Evolutionary conservation across 2,797 vertebrate species (phyloP).

Genomic region (Rhyacichthys aspro): DNA sequence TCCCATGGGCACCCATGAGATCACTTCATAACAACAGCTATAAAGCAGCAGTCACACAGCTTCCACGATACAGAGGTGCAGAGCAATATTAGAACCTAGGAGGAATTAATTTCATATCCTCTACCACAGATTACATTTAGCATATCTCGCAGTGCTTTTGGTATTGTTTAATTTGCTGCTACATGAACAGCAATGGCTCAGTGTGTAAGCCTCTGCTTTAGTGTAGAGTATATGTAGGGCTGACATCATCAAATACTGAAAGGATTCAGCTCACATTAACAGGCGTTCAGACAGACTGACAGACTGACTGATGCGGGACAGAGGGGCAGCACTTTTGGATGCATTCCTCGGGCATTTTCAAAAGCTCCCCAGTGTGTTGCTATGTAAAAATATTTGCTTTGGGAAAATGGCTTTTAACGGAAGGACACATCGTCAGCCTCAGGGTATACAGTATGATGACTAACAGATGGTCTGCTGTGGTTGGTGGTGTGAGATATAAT

Average conservation of each 20-base stretch:
- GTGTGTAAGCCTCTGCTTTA: constrained; percentile 16
- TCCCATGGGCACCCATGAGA: constrained; percentile 28
- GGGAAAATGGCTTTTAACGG: constrained; percentile 55
- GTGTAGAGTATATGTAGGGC: not conserved
- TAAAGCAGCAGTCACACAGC: constrained; percentile 23
- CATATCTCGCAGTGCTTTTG: constrained; percentile 23
- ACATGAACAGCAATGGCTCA: constrained; percentile 22
- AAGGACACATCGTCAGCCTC: constrained; percentile 49
- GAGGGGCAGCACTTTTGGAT: constrained; percentile 46
- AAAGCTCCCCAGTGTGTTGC: constrained; percentile 41
- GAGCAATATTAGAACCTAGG: constrained; percentile 11
- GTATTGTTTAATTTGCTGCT: constrained; percentile 43
- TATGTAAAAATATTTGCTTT: constrained; percentile 67
- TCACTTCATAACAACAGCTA: constrained; percentile 14
- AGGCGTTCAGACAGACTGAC: constrained; percentile 4
- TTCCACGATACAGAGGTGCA: constrained; percentile 22
- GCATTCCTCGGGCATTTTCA: constrained; percentile 46
- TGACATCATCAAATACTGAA: no score
- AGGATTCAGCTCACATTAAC: constrained; percentile 17
- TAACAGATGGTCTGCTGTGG: constrained; percentile 58
- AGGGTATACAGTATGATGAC: constrained; percentile 42
- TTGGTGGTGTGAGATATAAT: constrained; percentile 32
- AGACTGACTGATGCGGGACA: constrained; percentile 29
- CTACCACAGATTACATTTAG: constrained; percentile 30
- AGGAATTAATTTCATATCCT: constrained; percentile 27